Conservation (phyloP, 2,113 vertebrate species). For the Cyrtonyx montezumae region DNA sequence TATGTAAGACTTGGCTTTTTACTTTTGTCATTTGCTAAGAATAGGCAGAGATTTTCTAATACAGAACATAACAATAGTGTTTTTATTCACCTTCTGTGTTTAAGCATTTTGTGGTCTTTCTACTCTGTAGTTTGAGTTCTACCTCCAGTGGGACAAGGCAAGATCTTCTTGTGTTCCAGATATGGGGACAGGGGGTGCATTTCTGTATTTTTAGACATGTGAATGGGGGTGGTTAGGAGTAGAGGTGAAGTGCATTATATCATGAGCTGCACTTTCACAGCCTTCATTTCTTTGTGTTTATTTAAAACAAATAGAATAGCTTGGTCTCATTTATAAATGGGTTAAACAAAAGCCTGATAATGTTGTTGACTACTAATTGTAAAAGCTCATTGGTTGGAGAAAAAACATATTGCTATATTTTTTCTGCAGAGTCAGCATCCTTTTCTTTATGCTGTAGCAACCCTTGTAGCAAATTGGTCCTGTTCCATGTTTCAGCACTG, state of each 20-base stretch:
- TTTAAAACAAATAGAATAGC: not conserved
- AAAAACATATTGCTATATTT: not conserved
- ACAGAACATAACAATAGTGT: not conserved
- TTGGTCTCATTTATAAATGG: not conserved
- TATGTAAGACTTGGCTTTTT: not conserved
- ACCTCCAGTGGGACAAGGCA: not conserved
- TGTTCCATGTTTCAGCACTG: not conserved
- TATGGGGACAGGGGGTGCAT: not conserved
- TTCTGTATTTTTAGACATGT: not conserved
- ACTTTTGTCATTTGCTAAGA: constrained; percentile 1
- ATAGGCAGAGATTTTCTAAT: not conserved
- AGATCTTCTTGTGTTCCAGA: not conserved
- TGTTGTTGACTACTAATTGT: not conserved
- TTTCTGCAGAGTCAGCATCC: not conserved
- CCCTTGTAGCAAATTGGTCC: not conserved
- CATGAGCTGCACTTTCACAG: not conserved
- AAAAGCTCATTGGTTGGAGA: not conserved
- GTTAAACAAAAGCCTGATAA: not conserved
- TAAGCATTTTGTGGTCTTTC: not conserved
- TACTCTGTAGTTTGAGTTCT: not conserved
- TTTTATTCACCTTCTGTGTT: not conserved
- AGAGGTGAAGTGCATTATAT: not conserved
- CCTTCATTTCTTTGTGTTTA: not conserved
- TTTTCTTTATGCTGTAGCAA: constrained; percentile 8
- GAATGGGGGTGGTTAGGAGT: not conserved